Conservation (phyloP, 1,140 invertebrate genomes). For the Cataglyphis hispanica region DNA sequence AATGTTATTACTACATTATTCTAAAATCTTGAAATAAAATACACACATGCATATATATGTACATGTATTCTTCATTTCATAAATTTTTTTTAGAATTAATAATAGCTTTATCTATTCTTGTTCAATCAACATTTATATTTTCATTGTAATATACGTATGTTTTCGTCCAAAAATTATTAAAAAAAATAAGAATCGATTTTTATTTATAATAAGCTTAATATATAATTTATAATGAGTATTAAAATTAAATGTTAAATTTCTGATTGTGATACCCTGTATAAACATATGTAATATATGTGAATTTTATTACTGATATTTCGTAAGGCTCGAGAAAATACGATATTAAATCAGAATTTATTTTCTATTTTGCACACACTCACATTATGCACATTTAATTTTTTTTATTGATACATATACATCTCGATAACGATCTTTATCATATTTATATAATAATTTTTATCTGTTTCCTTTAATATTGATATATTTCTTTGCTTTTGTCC, state of each 20-base stretch:
- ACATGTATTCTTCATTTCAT: background rate
- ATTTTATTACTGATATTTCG: conserved; percentile 21
- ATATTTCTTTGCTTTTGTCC: background rate
- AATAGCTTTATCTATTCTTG: background rate
- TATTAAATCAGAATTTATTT: conserved; percentile 32
- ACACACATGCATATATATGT: no score
- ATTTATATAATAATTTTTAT: background rate
- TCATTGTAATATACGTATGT: background rate
- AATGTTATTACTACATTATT: background rate
- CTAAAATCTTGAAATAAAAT: background rate
- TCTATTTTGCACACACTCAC: background rate
- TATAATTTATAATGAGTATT: background rate
- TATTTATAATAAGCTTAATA: background rate
- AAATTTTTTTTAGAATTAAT: background rate
- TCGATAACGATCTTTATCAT: background rate
- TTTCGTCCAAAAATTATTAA: background rate
- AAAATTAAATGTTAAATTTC: background rate
- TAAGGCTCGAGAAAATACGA: background rate
- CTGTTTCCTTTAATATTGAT: background rate
- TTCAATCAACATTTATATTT: background rate
- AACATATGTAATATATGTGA: background rate
- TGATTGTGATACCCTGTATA: background rate
- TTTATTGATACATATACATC: background rate
- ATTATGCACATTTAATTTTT: background rate
- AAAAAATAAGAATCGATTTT: background rate